Evolutionary conservation across 2,113 vertebrate genomes (phyloP), one percentile per base, ranked within the genome.

Genomic region (Charina bottae): DNA sequence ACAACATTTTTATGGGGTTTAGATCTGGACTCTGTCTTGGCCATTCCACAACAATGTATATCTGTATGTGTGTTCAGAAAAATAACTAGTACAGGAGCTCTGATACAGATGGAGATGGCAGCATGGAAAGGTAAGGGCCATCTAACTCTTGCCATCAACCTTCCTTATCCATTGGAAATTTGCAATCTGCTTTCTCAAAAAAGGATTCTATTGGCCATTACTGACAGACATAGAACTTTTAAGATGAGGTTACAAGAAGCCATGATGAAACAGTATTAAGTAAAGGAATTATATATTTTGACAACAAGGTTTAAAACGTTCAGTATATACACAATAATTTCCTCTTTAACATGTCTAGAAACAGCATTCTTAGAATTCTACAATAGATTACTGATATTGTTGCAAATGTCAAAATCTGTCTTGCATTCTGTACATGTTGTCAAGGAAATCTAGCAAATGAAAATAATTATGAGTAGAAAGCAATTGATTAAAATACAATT

Each of bases 401-500:
- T 55, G 2, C 37, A 49, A 58, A 42, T 90, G 6, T 59, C 89
- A 60, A 59, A 28, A 60, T 84, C 55, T n/a, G n/a, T 28, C 7
- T 60, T 72, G 17, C n/a, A 83, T 84, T 84, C 33, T 59, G 7
- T 83, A 83, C 55, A 58, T 46, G 54, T 11, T 84, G 33, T 59
- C 78, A 84, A 83, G 37, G 83, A 84, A 84, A 84, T 90, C 89
- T 83, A 84, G 72, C 89, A 60, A 84, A 90, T 59, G 78, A 90
- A 90, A 90, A 90, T 90, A 46, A 84, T 84, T 84, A 84, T 59
- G 24, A 83, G 55, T 59, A 59, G 72, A 90, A 46, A 90, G 55
- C 55, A 90, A 60, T 90, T 59, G 55, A 90, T 90, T 90, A 84
- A 83, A 90, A 59, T 84, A 46, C 72, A 90, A 90, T 90, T 90